These are phyloP conservation scores for Clivina fossor DNA, from an alignment of 2,888 invertebrate species.

Conservation along the genomic window DNA sequence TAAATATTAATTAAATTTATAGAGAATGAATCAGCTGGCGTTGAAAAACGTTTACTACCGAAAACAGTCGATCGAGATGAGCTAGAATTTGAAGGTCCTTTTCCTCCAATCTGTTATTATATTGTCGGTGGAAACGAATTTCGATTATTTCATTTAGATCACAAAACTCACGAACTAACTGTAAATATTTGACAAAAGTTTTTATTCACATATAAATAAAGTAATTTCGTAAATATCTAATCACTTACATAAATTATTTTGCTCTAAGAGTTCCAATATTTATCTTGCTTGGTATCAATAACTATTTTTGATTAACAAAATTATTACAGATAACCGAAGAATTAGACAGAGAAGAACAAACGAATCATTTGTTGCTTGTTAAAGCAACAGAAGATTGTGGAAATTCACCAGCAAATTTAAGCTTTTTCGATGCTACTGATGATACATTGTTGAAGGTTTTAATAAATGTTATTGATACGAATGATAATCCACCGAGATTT, in stretches of 20 bases:
- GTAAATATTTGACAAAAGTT: constrained; percentile 58
- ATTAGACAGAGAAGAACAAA: constrained; percentile 73
- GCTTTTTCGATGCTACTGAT: constrained; percentile 60
- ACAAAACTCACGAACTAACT: constrained; percentile 68
- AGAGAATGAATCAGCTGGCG: constrained; percentile 64
- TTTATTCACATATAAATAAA: no score
- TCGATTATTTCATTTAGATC: constrained; percentile 70
- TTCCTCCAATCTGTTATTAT: constrained; percentile 87
- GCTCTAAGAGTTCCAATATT: constrained; percentile 6
- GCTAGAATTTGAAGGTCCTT: constrained; percentile 75
- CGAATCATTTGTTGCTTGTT: constrained; percentile 69
- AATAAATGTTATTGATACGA: constrained; percentile 78
- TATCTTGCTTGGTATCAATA: constrained; percentile 22
- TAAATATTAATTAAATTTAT: constrained; percentile 35
- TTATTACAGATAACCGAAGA: constrained; percentile 57
- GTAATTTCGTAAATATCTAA: neutral
- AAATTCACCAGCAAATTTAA: constrained; percentile 59
- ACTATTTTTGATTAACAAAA: constrained; percentile 9
- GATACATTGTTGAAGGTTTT: constrained; percentile 71
- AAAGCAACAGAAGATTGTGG: constrained; percentile 84
- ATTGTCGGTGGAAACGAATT: constrained; percentile 83
- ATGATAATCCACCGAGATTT: constrained; percentile 89
- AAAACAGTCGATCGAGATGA: constrained; percentile 85
- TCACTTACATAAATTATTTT: constrained; percentile 11
- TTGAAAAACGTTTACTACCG: constrained; percentile 69